Base-by-base conservation (phyloP, 2,113 vertebrate genomes). In the Grammomys dolichurus region DNA sequence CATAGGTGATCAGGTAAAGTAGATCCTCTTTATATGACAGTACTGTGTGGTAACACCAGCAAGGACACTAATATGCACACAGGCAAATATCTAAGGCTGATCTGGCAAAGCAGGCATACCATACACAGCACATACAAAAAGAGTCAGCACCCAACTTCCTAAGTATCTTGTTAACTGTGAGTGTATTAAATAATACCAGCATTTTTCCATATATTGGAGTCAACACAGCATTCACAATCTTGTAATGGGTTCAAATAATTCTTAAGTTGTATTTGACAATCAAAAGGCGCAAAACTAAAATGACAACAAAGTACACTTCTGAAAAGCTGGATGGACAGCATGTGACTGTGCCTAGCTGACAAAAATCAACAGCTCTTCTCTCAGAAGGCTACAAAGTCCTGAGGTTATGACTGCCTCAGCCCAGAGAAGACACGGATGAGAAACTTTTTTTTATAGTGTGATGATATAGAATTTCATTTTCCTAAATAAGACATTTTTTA, bases 281-380 rank as follows among this genome's bases (percentile, higher is more conserved):
- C 46, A 65, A 70, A 60, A 85, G 69, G 82, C 58, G 24, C 60
- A n/a, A 89, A 96, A 77, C 43, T 89, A 80, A 54, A 51, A 95
- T 77, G 43, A 76, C 6, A 51, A 2, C 60, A 24, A 94, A 82
- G 72, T 69, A 86, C 4, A 93, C 22, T 91, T 20, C n/a, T 48
- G 5, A 6, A n/a, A 73, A 76, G 63, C 40, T 3, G 36, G 28
- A 7, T n/a, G 58, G 33, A 26, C 28, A 67, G 72, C 43, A 22
- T 76, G 9, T 78, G 26, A 31, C 75, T 4, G 7, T 13, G 48
- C 58, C 26, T 22, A 20, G n/a, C 56, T 81, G 10, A 28, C 58
- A 84, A 24, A 58, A 58, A 43, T 0, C 9, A 31, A 36, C 1
- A 84, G 46, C 17, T 80, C 80, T 92, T 87, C 70, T 58, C 81